Base-by-base conservation (phyloP, 1,140 invertebrate genomes). In the Procambarus clarkii region DNA sequence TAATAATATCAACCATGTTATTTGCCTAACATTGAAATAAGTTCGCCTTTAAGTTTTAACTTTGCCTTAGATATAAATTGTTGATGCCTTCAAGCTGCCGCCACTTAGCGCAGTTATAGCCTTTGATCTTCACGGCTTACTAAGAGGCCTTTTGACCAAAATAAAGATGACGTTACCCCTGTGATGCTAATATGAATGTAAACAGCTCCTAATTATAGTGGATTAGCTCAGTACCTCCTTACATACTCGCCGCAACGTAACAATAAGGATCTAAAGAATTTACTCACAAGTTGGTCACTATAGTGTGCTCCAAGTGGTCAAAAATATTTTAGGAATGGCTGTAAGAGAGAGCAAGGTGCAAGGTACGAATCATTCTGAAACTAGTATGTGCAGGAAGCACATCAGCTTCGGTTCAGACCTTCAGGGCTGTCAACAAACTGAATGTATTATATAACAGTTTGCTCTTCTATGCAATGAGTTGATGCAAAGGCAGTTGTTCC, bases 401-500 rank as follows among this genome's bases (percentile, higher is more conserved):
- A 54, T 54, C 7, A 54, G 13, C 50, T 54, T 54, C 7, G 50
- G 50, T 54, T 54, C 13, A 11, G 13, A 54, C 50, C 7, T 54
- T 5, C 13, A 8, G 50, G 13, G 0, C 9, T 54, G 13, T 4
- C 54, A 58, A 58, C 11, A 58, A 44, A 48, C n/a, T 50, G 45
- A n/a, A n/a, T n/a, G n/a, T n/a, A n/a, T n/a, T n/a, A n/a, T n/a
- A n/a, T n/a, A n/a, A 80, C 50, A 46, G 50, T 34, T 58, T n/a
- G 58, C 2, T 82, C n/a, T 60, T 54, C 54, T 83, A 83, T 69
- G 54, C 58, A 83, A 83, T n/a, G 58, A 83, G 34, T 69, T 50
- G 80, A 69, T n/a, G 13, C 60, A 83, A 83, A 83, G 21, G 58
- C 81, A 83, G 81, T 83, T n/a, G n/a, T n/a, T 83, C 81, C 81